A percentile compares a stretch with the other conserved stretches of the same genome.
These are phyloP conservation scores for Malthinus flaveolus DNA, from an alignment of 2,888 invertebrate genomes.

Conservation along the genomic window DNA sequence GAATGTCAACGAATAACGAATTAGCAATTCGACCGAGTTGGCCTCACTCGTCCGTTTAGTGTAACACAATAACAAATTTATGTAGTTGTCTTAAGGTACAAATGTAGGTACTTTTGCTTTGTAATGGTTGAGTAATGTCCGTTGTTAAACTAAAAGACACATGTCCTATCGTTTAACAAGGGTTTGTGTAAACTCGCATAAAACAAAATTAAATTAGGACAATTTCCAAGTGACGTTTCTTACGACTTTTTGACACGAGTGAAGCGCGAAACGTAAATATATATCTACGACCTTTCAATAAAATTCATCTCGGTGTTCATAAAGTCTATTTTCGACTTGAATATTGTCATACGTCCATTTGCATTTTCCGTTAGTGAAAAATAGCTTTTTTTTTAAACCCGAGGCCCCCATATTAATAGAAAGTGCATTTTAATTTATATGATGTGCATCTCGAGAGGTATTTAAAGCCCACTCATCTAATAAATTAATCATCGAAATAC, in stretches of 20 bases:
- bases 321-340: too few relatives aligned
- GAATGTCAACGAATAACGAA: too few relatives aligned
- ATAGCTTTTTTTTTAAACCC: too few relatives aligned
- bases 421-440: too few relatives aligned
- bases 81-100: too few relatives aligned
- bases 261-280: constrained; percentile 21
- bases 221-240: constrained; percentile 23
- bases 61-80: too few relatives aligned
- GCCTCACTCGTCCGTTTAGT: too few relatives aligned
- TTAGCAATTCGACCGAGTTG: too few relatives aligned
- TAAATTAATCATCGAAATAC: constrained; percentile 46
- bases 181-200: constrained; percentile 19
- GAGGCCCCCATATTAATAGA: too few relatives aligned
- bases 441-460: background rate
- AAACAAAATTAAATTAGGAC: constrained; percentile 26
- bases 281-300: constrained; percentile 18
- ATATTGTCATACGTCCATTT: too few relatives aligned
- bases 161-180: constrained; percentile 21
- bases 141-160: constrained; percentile 11
- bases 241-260: constrained; percentile 23
- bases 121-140: constrained; percentile 12
- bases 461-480: constrained; percentile 30
- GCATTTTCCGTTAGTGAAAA: too few relatives aligned
- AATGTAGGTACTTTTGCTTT: background rate
- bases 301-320: background rate